phyloP scores from a whole-genome alignment of 2,888 invertebrate species.

The Diarsia rubi region DNA sequence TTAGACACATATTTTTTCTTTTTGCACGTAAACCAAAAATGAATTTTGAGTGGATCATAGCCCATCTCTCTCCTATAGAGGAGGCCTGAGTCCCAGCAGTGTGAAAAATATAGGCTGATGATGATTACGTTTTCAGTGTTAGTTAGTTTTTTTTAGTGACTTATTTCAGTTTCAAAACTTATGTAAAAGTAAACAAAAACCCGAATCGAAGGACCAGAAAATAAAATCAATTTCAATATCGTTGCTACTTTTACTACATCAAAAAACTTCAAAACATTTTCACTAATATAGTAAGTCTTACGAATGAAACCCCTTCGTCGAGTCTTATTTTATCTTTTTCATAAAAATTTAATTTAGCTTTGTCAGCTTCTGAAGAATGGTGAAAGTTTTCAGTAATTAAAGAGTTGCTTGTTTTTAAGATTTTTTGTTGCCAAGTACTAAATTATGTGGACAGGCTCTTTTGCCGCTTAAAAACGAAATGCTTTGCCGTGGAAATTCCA shows the following conservation, averaged over 20 bases:
- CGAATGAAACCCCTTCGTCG: slow-evolving; percentile 5
- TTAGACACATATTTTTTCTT: too few relatives aligned
- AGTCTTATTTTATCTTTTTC: slow-evolving; percentile 20
- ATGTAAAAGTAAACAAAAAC: too few relatives aligned
- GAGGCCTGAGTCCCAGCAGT: too few relatives aligned
- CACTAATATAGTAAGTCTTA: not conserved
- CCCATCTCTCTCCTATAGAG: too few relatives aligned
- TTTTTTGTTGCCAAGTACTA: slow-evolving; percentile 27
- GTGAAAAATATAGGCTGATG: too few relatives aligned
- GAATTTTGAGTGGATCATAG: too few relatives aligned
- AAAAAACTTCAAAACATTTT: slow-evolving; percentile 2
- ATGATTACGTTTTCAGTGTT: too few relatives aligned
- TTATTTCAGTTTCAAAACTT: too few relatives aligned
- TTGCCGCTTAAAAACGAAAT: not conserved
- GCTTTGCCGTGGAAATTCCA: not conserved
- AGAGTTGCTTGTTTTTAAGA: slow-evolving; percentile 31
- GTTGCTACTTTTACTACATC: not conserved
- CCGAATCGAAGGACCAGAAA: too few relatives aligned
- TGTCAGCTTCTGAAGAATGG: slow-evolving; percentile 51
- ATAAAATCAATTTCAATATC: too few relatives aligned
- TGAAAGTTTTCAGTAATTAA: slow-evolving; percentile 51
- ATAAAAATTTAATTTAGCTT: slow-evolving; percentile 39
- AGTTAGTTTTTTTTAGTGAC: too few relatives aligned
- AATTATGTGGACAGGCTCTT: slow-evolving; percentile 33
- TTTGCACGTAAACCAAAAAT: too few relatives aligned